Conservation (phyloP, 2,888 invertebrate genomes). For the Aspidiotus rigidus region DNA sequence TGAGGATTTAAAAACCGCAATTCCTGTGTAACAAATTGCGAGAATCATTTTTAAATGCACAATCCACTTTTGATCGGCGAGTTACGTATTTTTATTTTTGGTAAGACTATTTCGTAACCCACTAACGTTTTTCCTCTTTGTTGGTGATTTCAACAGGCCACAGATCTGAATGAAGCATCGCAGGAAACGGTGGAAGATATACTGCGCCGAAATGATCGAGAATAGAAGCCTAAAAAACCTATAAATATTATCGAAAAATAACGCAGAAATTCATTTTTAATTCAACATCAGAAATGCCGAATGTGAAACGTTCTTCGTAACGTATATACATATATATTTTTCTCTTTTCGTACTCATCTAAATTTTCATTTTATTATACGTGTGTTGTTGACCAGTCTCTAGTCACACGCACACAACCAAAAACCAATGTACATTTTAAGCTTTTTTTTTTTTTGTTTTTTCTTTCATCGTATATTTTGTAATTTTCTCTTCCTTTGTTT, state of each 20-base stretch:
- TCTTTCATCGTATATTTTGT: conserved; percentile 7
- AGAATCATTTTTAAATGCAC: too few species aligned
- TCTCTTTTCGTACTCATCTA: conserved; percentile 13
- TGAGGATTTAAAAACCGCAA: too few species aligned
- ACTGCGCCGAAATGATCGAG: conserved; percentile 87
- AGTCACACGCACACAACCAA: conserved; percentile 30
- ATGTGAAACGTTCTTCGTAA: conserved; percentile 16
- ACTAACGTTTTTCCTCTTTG: too few species aligned
- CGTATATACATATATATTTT: conserved; percentile 1
- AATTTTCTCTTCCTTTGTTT: conserved; percentile 3
- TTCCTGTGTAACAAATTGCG: too few species aligned
- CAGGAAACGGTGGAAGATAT: conserved; percentile 90
- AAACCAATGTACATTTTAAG: conserved; percentile 19
- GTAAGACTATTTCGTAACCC: too few species aligned
- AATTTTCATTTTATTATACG: conserved; percentile 21
- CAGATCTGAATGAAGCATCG: conserved; percentile 87
- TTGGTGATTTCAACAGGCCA: conserved; percentile 54
- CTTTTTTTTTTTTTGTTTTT: conserved; percentile 3
- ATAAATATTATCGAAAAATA: conserved; percentile 8
- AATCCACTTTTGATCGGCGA: too few species aligned
- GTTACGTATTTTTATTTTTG: neutral
- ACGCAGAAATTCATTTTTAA: conserved; percentile 1
- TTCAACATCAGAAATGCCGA: neutral
- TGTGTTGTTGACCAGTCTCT: conserved; percentile 28
- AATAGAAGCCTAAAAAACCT: conserved; percentile 48